Evolutionary conservation across 2,888 invertebrate species (phyloP), one percentile per base, ranked within the genome.

Genomic region (Drosophila demipolita): DNA sequence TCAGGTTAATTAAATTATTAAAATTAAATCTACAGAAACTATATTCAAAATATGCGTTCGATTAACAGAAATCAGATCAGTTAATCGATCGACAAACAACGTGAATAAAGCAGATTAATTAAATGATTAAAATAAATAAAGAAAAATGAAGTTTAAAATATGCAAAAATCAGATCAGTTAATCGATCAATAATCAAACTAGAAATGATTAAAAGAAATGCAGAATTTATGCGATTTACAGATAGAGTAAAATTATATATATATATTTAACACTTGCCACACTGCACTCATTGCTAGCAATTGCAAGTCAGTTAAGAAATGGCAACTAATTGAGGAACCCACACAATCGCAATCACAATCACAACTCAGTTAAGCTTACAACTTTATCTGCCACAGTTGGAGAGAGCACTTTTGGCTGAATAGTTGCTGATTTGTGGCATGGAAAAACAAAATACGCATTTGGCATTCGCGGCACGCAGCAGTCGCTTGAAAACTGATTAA

Each of bases 401-500:
- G 23, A 36, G 48, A 20, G 12, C 53, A 2, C 7, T 12, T 12
- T 12, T 38, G 42, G 23, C 12, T 53, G 23, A n/a, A 23, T 15
- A 45, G 23, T 12, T n/a, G n/a, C 15, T 33, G 48, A 40, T 64
- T 17, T 40, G 5, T 8, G 4, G 20, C 23, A 26, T 12, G 20
- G 33, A 29, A 49, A 54, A 49, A 54, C 63, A 29, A 49, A 61
- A 64, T 64, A 45, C 26, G 20, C 53, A 64, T 52, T 42, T 38
- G 32, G 38, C 50, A 76, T 75, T 64, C 71, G 48, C 48, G 62
- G 67, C 80, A 80, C 80, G 80, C 72, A 80, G 52, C 63, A 74
- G 68, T 72, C 65, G 66, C 64, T 67, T 68, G 65, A 73, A 72
- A 81, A 80, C 81, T 81, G 79, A 79, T 81, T 76, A 80, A 82